phyloP scores from a whole-genome alignment of 2,888 invertebrate species.

The Therioaphis trifolii region DNA sequence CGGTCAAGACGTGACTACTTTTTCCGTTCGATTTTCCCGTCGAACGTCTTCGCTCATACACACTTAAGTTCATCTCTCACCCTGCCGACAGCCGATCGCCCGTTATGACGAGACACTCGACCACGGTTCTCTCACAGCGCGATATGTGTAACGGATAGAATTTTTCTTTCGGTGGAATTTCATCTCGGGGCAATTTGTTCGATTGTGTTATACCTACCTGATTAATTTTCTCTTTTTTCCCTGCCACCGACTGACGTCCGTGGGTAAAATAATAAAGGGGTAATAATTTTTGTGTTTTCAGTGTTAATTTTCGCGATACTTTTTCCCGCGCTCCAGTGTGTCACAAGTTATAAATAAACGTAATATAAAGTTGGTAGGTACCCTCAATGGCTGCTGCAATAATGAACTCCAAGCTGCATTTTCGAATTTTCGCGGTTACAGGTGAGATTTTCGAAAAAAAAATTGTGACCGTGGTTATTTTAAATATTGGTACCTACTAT shows the following conservation, averaged over 20 bases:
- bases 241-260: too few relatives aligned
- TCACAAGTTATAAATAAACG: neutral
- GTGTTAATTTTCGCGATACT: neutral
- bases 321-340: neutral
- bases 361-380: too few relatives aligned
- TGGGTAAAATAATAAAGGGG: too few relatives aligned
- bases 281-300: too few relatives aligned
- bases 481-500: too few relatives aligned
- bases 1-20: neutral
- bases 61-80: neutral
- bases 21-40: neutral
- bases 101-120: constrained; percentile 2
- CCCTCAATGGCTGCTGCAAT: neutral
- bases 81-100: too few relatives aligned
- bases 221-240: too few relatives aligned
- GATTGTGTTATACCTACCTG: too few relatives aligned
- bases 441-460: too few relatives aligned
- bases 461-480: too few relatives aligned
- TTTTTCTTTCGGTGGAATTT: too few relatives aligned
- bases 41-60: neutral
- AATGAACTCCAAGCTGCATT: neutral
- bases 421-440: neutral
- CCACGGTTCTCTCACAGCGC: neutral
- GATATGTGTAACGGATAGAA: constrained; percentile 23
- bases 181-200: too few relatives aligned